These are phyloP conservation scores for Deladenus siricidicola DNA, from an alignment of 2,888 invertebrate genomes.

Conservation along the genomic window DNA sequence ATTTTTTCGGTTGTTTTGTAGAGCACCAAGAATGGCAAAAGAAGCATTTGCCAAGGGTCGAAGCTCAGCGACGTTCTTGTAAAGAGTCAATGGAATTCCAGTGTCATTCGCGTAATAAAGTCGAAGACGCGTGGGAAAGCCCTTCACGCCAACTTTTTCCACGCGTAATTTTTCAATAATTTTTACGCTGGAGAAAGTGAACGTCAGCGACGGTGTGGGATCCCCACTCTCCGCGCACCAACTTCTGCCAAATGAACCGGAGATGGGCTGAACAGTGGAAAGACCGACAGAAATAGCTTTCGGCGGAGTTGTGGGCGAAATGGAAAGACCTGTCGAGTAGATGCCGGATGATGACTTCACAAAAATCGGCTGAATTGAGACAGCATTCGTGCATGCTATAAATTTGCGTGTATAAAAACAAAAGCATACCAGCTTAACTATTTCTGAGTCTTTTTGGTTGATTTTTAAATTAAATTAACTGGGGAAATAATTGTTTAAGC, in stretches of 20 bases:
- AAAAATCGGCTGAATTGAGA: conserved; percentile 13
- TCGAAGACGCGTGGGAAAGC: conserved; percentile 22
- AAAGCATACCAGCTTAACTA: no score
- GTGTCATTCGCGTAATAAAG: conserved; percentile 31
- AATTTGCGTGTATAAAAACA: no score
- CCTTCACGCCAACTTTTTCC: conserved; percentile 25
- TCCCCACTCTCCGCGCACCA: conserved; percentile 26
- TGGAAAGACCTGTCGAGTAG: conserved; percentile 8
- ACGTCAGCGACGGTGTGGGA: conserved; percentile 18
- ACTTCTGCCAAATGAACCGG: neutral
- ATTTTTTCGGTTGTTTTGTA: neutral
- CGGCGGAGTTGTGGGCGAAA: no score
- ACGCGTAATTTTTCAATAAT: conserved; percentile 37
- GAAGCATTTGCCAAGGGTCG: neutral
- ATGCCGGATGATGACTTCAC: conserved; percentile 19
- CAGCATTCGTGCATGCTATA: conserved; percentile 24
- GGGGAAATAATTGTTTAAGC: no score
- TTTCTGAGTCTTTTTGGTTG: no score
- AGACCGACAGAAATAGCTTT: neutral
- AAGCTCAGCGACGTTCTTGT: neutral
- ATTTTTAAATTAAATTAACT: no score
- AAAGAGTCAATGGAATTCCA: conserved; percentile 3
- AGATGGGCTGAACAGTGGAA: neutral
- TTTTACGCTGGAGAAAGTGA: conserved; percentile 34
- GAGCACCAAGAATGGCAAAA: no score